A percentile compares a stretch with the other conserved stretches of the same genome.
phyloP scores from a whole-genome alignment of 2,113 vertebrate species.

The Formicarius rufipectus region DNA sequence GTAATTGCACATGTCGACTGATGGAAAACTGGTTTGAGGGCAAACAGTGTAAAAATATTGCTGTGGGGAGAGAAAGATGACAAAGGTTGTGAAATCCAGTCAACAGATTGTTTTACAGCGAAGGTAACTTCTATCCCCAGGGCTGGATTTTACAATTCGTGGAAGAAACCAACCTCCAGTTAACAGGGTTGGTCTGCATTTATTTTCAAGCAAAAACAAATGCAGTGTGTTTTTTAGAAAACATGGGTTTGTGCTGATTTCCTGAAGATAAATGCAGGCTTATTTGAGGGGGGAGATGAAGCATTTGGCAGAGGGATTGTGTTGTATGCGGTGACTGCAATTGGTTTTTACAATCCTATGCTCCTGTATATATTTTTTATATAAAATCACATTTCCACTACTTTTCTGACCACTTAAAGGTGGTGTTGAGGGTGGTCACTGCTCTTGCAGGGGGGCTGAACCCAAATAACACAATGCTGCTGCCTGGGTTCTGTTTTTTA shows the following conservation, averaged over 20 bases:
- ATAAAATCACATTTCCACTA: background rate
- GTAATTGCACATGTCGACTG: background rate
- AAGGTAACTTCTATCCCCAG: constrained; percentile 6
- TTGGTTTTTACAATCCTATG: background rate
- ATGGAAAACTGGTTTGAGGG: constrained; percentile 28
- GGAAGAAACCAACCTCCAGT: background rate
- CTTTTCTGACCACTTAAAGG: background rate
- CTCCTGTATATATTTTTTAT: background rate
- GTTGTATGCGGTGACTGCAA: background rate
- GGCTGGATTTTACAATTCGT: background rate
- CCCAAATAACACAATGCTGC: background rate
- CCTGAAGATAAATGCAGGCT: background rate
- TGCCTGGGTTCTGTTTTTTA: background rate
- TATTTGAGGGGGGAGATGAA: accelerated
- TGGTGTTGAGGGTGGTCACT: accelerated
- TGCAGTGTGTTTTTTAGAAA: accelerated
- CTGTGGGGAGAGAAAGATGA: background rate
- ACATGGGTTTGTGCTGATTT: background rate
- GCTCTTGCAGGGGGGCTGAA: background rate
- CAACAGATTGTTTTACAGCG: background rate
- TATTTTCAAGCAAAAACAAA: background rate
- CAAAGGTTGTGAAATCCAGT: constrained; percentile 17
- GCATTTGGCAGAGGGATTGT: background rate
- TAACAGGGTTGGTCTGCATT: background rate
- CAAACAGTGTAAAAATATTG: constrained; percentile 4